These are phyloP conservation scores for Norana najaformis DNA, from an alignment of 2,888 invertebrate species.

Conservation along the genomic window DNA sequence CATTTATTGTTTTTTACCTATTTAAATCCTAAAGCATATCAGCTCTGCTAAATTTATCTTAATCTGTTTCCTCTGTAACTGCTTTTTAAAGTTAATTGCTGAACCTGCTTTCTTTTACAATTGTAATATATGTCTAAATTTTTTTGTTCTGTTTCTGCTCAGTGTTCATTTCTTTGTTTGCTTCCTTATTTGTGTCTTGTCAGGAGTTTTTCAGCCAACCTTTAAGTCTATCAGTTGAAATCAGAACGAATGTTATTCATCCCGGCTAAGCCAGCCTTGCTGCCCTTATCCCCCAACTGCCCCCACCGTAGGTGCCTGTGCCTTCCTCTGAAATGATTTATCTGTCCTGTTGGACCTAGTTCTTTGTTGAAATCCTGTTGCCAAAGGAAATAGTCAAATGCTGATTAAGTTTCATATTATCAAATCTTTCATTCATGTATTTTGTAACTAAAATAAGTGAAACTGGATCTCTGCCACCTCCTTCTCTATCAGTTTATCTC, in stretches of 20 bases:
- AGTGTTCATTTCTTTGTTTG: neutral
- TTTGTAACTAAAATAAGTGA: constrained; percentile 7
- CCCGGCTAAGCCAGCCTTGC: constrained; percentile 7
- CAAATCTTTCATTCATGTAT: constrained; percentile 13
- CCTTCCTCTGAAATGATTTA: constrained; percentile 13
- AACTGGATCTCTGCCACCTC: neutral
- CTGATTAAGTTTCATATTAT: constrained; percentile 5
- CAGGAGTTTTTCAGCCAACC: neutral
- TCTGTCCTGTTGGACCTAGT: constrained; percentile 5
- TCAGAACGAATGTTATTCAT: constrained; percentile 13
- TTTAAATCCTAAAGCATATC: neutral
- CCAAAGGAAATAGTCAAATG: constrained; percentile 13
- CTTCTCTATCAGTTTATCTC: neutral
- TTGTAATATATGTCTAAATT: neutral
- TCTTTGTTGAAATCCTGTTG: constrained; percentile 13
- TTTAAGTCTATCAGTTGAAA: constrained; percentile 7
- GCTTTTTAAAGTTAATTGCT: neutral
- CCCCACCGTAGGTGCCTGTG: neutral
- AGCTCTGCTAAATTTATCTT: neutral
- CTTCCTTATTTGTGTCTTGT: neutral
- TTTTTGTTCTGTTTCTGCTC: neutral
- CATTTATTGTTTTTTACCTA: neutral
- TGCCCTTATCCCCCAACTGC: neutral
- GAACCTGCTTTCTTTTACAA: neutral
- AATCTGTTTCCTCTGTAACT: neutral